A percentile compares a stretch with the other conserved stretches of the same genome.
Conservation (phyloP, 2,797 vertebrate species). For the Coreius guichenoti region DNA sequence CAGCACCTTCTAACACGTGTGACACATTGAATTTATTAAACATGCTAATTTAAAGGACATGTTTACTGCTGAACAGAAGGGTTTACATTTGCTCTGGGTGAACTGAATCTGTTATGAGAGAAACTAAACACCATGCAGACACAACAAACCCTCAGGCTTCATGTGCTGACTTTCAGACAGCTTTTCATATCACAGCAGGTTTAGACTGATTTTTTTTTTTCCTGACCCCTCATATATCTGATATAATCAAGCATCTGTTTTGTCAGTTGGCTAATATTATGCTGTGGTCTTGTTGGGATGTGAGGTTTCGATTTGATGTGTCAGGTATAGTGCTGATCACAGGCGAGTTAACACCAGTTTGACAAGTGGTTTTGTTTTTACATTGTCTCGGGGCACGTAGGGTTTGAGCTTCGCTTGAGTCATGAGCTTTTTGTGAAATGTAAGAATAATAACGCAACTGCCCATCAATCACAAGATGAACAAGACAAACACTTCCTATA, state of each 20-base stretch:
- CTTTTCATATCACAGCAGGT: background rate
- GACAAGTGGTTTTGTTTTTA: constrained; percentile 27
- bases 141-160: constrained; percentile 4
- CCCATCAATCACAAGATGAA: constrained; percentile 33
- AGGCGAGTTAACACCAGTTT: constrained; percentile 14
- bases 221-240: constrained; percentile 23
- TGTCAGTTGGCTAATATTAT: background rate
- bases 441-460: background rate
- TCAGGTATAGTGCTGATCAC: background rate
- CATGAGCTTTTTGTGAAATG: background rate
- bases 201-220: background rate
- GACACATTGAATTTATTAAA: constrained; percentile 6
- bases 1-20: background rate
- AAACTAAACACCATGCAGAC: constrained; percentile 47
- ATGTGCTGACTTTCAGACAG: background rate
- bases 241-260: constrained; percentile 25
- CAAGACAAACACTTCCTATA: constrained; percentile 5
- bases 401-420: background rate
- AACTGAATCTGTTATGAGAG: background rate
- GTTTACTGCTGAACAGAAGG: constrained; percentile 26
- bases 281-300: background rate
- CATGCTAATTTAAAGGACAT: background rate
- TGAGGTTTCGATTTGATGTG: background rate
- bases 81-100: background rate
- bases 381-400: background rate